A percentile compares a stretch with the other conserved stretches of the same genome.
These are phyloP conservation scores for Pomatorhinus ruficollis DNA, from an alignment of 2,113 vertebrate genomes.

Conservation along the genomic window DNA sequence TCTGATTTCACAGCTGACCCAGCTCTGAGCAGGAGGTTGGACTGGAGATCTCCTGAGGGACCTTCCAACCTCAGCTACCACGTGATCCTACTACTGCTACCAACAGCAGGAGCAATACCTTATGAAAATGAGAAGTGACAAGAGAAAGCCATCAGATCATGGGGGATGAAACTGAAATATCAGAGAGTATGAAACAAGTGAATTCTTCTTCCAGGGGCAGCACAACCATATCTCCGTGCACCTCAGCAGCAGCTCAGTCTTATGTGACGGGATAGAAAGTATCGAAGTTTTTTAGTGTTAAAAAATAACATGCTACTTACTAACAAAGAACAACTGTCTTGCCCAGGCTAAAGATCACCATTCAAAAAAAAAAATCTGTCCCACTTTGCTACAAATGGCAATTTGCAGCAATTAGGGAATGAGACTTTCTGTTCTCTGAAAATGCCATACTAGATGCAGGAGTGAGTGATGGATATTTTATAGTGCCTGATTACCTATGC, in stretches of 20 bases:
- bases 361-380: not conserved
- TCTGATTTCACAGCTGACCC: not conserved
- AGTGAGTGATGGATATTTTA: not conserved
- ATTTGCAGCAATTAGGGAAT: not conserved
- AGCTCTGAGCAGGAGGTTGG: not conserved
- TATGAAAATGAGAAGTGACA: not conserved
- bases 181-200: not conserved
- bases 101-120: not conserved
- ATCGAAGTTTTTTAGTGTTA: not conserved
- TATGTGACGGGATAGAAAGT: not conserved
- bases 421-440: not conserved
- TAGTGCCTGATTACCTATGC: not conserved
- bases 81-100: not conserved
- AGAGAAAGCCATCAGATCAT: not conserved
- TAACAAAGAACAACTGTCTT: not conserved
- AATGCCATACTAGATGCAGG: not conserved
- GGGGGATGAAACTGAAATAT: not conserved
- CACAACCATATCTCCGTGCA: not conserved
- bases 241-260: not conserved
- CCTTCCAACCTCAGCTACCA: not conserved
- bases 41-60: not conserved
- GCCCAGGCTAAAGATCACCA: not conserved
- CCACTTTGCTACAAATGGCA: not conserved
- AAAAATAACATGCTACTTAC: not conserved
- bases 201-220: not conserved